Conservation (phyloP, 2,888 invertebrate genomes). For the Myathropa florea region DNA sequence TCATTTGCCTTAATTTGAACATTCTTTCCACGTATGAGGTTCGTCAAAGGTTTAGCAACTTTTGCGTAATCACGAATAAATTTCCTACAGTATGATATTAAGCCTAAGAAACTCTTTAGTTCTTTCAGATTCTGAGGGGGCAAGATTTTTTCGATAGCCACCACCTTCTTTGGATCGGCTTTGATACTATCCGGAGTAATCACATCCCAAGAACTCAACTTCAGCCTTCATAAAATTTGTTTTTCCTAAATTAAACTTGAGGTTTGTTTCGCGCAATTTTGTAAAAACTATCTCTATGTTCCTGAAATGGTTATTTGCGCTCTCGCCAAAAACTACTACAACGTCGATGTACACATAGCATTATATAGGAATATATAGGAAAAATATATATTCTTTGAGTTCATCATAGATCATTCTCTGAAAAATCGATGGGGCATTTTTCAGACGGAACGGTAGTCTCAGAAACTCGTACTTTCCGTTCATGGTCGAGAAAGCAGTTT, state of each 20-base stretch:
- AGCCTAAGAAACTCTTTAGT: constrained; percentile 4
- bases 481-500: constrained; percentile 69
- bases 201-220: constrained; percentile 14
- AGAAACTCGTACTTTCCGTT: too few relatives aligned
- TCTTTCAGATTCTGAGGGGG: too few relatives aligned
- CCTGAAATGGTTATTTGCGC: constrained; percentile 29
- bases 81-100: constrained; percentile 53
- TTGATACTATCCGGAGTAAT: neutral
- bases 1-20: constrained; percentile 42
- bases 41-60: too few relatives aligned
- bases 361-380: too few relatives aligned
- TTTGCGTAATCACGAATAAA: constrained; percentile 59
- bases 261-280: constrained; percentile 15
- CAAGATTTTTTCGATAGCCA: constrained; percentile 1
- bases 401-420: too few relatives aligned
- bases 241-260: constrained; percentile 54
- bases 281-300: constrained; percentile 52
- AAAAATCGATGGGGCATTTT: constrained; percentile 58
- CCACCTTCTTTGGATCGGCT: too few relatives aligned
- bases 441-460: constrained; percentile 35
- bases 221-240: constrained; percentile 25
- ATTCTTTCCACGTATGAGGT: constrained; percentile 55
- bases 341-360: too few relatives aligned
- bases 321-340: too few relatives aligned
- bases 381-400: too few relatives aligned